Base-by-base conservation (phyloP, 2,888 invertebrate genomes). In the Cactoblastis cactorum region DNA sequence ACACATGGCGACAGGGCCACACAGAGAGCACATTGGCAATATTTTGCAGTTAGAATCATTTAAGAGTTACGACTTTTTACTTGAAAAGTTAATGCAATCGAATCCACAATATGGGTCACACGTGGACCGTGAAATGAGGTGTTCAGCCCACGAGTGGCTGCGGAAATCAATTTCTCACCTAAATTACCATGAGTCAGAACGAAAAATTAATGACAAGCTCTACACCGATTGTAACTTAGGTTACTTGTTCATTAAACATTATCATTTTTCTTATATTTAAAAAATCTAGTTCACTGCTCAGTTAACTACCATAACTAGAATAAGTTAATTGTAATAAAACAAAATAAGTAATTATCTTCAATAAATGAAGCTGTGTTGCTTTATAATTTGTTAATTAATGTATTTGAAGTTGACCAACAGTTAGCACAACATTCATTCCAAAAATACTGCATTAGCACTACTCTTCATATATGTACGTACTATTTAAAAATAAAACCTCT, bases 1-100 rank as follows among this genome's bases (percentile, higher is more conserved):
- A 83, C 85, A 83, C 83, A 79, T 80, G 77, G 80, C 63, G 65
- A 37, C 51, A 55, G 63, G 82, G 75, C 89, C 88, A 87, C 88
- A 88, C 89, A 89, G 76, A 82, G 72, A 63, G 87, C 63, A 58
- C 61, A 59, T 65, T 69, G 63, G 58, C 65, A 74, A 68, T 67
- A 74, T 75, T 79, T 77, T 78, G 77, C 79, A 77, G 73, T 77
- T 77, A 77, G 77, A 77, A 77, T 69, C 71, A 59, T 47, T 60
- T 53, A 60, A 71, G 74, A 74, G 67, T 73, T 79, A 74, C 67
- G 68, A 66, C 63, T 72, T 80, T 75, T 74, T 63, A 64, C 69
- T 68, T 67, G 75, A 77, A 82, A 82, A 77, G 59, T 69, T 68
- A 73, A 78, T 71, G 65, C 70, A 78, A 78, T 80, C 73, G 77